These are phyloP conservation scores for Trilocha varians DNA, from an alignment of 2,888 invertebrate genomes.

Conservation along the genomic window DNA sequence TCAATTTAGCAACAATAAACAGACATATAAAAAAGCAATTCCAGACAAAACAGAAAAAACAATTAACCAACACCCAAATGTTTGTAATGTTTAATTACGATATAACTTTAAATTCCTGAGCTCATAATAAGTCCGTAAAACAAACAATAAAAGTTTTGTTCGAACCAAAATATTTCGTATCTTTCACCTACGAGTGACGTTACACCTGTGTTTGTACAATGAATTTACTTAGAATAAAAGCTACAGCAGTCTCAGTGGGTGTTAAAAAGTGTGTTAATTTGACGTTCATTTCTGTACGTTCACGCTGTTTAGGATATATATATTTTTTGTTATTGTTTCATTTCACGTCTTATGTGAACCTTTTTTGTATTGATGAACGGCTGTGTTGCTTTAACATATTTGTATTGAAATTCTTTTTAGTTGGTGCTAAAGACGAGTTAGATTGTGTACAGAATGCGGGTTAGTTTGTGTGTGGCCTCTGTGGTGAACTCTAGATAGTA, in stretches of 20 bases:
- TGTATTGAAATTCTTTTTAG: neutral
- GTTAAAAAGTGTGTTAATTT: conserved; percentile 5
- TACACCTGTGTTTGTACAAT: conserved; percentile 5
- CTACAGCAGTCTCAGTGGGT: conserved; percentile 2
- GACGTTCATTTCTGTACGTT: conserved; percentile 4
- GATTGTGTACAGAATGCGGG: neutral
- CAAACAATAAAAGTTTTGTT: neutral
- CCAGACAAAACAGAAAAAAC: too few relatives aligned
- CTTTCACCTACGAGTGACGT: neutral
- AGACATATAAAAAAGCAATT: too few relatives aligned
- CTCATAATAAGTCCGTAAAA: neutral
- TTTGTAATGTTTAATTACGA: too few relatives aligned
- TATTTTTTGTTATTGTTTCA: neutral
- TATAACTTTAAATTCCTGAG: neutral
- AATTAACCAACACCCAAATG: too few relatives aligned
- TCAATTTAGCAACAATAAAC: too few relatives aligned
- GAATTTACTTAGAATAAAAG: conserved; percentile 7
- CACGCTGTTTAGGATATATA: neutral
- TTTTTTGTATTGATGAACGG: neutral
- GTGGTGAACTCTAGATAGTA: too few relatives aligned
- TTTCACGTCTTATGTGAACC: neutral
- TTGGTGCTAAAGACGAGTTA: neutral
- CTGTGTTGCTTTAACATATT: neutral
- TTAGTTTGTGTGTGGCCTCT: neutral
- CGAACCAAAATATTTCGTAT: neutral